Base-by-base conservation (phyloP, 2,888 invertebrate genomes). In the Aspidiotus destructor region DNA sequence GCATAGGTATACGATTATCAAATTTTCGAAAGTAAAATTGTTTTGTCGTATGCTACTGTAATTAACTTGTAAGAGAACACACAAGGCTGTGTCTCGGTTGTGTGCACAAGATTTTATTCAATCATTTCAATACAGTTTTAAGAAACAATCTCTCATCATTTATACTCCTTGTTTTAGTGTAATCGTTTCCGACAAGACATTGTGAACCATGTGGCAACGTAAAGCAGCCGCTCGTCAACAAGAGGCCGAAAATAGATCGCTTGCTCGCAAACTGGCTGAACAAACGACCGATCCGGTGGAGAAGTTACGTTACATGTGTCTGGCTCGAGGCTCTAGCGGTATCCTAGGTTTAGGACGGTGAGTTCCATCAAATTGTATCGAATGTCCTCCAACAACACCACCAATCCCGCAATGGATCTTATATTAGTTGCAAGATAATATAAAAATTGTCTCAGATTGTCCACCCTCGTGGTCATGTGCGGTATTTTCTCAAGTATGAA, bases 261-360 rank as follows among this genome's bases (percentile, higher is more conserved):
- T 55, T 16, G 69, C 69, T n/a, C 69, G 69, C 41, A 61, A 57
- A 15, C 44, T 48, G 7, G 69, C 69, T 11, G 69, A 69, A 10
- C 62, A 69, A 69, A 48, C 88, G 17, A 86, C 84, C 70, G 92
- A 94, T 77, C 87, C 92, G 0, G 78, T 94, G 69, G 89, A 95
- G 78, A 87, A 87, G 76, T 79, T 97, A 72, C 84, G 95, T 62
- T 80, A 92, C 72, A 80, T 89, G 72, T 94, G 95, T 77, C 81
- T 95, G 65, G 81, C 88, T 1, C 82, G 94, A 70, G 97, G 96
- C 17, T 88, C 92, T 41, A 84, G 84, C 41, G 95, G 95, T 67
- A 92, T 97, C 76, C 82, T 95, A 74, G 90, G 89, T 1, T 80
- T 97, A 60, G 89, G 88, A 74, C 87, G 92, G 89, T 91, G 77